Evolutionary conservation across 2,888 invertebrate species (phyloP).

Genomic region (Epinotia nisella): DNA sequence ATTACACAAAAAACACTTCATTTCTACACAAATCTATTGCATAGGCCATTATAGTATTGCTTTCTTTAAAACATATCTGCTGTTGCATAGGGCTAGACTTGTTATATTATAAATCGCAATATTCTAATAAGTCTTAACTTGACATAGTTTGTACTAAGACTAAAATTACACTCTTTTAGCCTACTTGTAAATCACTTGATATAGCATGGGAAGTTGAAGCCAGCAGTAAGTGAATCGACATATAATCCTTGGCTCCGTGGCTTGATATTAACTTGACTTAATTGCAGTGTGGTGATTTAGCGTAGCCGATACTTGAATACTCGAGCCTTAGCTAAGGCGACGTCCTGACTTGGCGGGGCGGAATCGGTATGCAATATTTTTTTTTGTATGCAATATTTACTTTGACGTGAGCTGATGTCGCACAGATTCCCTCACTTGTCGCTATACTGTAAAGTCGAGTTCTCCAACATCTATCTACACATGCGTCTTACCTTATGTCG

Average conservation of each 20-base stretch:
- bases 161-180: slow-evolving; percentile 26
- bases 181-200: slow-evolving; percentile 23
- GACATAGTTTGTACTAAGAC: slow-evolving; percentile 35
- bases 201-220: slow-evolving; percentile 4
- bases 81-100: not conserved
- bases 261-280: not conserved
- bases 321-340: no score
- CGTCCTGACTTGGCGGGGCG: no score
- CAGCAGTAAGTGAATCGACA: slow-evolving; percentile 12
- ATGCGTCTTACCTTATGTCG: no score
- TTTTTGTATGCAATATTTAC: no score
- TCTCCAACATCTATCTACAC: no score
- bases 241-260: not conserved
- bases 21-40: slow-evolving; percentile 15
- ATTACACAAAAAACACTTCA: slow-evolving; percentile 16
- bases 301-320: no score
- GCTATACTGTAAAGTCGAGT: no score
- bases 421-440: no score
- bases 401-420: no score
- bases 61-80: slow-evolving; percentile 6
- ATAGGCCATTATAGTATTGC: slow-evolving; percentile 22
- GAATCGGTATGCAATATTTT: no score
- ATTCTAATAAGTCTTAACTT: slow-evolving; percentile 35
- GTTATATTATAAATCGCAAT: slow-evolving; percentile 15
- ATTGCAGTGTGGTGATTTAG: no score